These are phyloP conservation scores for Tyto alba DNA, from an alignment of 2,113 vertebrate species.

Conservation along the genomic window DNA sequence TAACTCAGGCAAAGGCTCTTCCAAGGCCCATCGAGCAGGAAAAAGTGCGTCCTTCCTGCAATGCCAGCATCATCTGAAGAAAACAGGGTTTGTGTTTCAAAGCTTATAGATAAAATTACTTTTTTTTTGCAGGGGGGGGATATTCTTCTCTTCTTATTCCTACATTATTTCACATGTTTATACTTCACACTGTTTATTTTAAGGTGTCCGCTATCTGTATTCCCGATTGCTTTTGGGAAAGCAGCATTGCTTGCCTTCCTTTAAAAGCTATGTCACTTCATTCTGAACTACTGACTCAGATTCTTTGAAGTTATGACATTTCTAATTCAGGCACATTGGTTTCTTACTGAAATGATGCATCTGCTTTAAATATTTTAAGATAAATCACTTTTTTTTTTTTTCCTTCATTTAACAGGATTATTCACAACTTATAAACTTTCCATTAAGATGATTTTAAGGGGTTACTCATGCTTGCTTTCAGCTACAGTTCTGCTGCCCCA, in stretches of 20 bases:
- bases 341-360: neutral
- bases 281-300: neutral
- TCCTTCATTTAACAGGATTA: neutral
- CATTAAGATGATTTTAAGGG: neutral
- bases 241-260: neutral
- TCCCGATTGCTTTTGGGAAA: neutral
- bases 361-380: neutral
- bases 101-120: neutral
- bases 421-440: neutral
- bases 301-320: conserved; percentile 13
- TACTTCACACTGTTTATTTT: neutral
- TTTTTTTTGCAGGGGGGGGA: neutral
- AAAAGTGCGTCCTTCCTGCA: neutral
- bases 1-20: neutral
- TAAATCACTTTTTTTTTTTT: neutral
- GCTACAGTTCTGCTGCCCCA: neutral
- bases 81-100: neutral
- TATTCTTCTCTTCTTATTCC: neutral
- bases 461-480: neutral
- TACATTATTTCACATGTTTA: neutral
- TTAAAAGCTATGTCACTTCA: neutral
- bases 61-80: neutral
- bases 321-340: neutral
- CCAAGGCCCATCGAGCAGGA: neutral
- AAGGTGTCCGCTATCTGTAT: neutral